Conservation (phyloP, 2,797 vertebrate genomes). For the Loris lydekkerianus region DNA sequence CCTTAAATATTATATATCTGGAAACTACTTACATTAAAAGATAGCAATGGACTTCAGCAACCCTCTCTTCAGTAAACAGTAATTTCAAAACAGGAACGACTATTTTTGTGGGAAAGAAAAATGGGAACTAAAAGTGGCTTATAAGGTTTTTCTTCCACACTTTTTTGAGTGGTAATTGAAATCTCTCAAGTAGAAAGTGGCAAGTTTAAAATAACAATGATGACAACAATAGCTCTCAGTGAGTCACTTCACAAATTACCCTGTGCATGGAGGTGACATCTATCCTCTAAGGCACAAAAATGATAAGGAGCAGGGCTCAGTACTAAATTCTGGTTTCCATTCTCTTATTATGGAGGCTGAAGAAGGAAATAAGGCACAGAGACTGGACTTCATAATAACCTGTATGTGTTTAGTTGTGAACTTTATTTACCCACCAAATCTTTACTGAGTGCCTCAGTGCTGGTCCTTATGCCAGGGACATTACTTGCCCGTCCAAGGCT, state of each 20-base stretch:
- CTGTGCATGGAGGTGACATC: neutral
- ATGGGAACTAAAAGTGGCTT: neutral
- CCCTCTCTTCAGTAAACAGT: neutral
- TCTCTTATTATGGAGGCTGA: slow-evolving; percentile 29
- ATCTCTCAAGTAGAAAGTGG: slow-evolving; percentile 11
- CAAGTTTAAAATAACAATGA: neutral
- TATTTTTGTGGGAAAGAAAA: neutral
- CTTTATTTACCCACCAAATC: neutral
- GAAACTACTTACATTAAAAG: neutral
- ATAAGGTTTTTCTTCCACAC: neutral
- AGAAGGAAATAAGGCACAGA: neutral
- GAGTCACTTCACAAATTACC: neutral
- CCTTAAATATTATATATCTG: neutral
- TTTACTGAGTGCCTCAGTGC: neutral
- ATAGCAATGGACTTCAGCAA: neutral
- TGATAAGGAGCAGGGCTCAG: neutral
- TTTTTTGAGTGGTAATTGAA: slow-evolving; percentile 48
- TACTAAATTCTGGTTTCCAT: neutral
- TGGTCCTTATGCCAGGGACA: too few species aligned
- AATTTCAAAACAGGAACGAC: neutral
- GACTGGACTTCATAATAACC: neutral
- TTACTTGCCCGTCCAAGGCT: neutral
- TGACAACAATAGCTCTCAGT: neutral
- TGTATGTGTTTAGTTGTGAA: neutral
- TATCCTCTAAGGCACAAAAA: neutral